Evolutionary conservation across 1,140 invertebrate genomes (phyloP).

Genomic region (Psilanteris sp.): DNA sequence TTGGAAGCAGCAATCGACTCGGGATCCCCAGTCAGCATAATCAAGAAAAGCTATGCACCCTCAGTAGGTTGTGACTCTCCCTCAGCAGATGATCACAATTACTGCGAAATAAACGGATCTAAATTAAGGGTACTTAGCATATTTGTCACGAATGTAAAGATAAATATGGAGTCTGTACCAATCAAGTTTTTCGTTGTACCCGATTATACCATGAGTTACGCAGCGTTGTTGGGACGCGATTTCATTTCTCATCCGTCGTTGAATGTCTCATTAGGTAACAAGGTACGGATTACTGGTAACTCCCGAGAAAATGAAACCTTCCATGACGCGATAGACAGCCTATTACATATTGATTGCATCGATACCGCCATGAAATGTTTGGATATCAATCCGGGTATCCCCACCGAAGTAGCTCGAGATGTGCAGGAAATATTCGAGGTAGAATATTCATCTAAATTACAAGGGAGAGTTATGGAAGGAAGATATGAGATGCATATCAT

Average conservation of each 20-base stretch:
- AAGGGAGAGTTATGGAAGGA: no score
- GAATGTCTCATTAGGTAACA: background rate
- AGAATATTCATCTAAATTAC: no score
- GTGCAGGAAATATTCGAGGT: no score
- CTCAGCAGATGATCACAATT: background rate
- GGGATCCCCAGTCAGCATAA: background rate
- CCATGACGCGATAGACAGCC: no score
- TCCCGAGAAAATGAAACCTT: no score
- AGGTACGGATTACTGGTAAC: no score
- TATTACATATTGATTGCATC: no score
- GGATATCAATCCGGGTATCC: no score
- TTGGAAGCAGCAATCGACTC: background rate
- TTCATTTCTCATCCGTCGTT: constrained; percentile 4
- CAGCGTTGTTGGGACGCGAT: constrained; percentile 1
- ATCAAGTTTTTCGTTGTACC: constrained; percentile 1
- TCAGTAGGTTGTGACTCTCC: background rate
- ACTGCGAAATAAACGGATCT: background rate
- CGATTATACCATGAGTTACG: background rate
- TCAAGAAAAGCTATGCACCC: background rate
- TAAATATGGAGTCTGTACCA: background rate
- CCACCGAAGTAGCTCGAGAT: no score
- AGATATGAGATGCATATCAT: background rate
- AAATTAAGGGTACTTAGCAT: background rate
- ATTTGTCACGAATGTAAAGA: background rate
- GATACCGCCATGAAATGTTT: no score